Evolutionary conservation across 2,888 invertebrate species (phyloP).

Genomic region (Rhabditophanes sp.): DNA sequence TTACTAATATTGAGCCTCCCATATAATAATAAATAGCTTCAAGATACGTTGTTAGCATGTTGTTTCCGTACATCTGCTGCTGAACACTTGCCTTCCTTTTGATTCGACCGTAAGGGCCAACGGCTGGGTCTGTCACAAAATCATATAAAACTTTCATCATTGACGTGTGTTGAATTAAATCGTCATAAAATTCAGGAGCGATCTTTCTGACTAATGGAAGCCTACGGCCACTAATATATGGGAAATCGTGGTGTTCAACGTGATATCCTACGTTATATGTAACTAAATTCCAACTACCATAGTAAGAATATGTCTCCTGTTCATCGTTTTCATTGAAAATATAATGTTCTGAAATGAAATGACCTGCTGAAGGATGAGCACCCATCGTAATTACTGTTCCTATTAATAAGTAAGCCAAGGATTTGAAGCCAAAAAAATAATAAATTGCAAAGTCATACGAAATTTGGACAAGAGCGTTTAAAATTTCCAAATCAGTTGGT

Average conservation of each 20-base stretch:
- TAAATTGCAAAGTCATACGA: conserved; percentile 64
- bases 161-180: conserved; percentile 77
- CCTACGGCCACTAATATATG: conserved; percentile 14
- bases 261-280: conserved; percentile 93
- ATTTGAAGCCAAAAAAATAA: conserved; percentile 54
- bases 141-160: conserved; percentile 69
- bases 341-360: conserved; percentile 93
- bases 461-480: conserved; percentile 67
- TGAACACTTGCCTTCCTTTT: conserved; percentile 48
- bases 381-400: conserved; percentile 52
- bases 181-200: conserved; percentile 82
- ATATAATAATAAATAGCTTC: conserved; percentile 26
- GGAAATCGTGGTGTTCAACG: conserved; percentile 16
- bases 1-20: too few species aligned
- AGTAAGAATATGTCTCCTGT: conserved; percentile 90
- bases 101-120: conserved; percentile 85
- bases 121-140: conserved; percentile 80
- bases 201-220: conserved; percentile 52
- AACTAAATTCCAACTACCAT: conserved; percentile 79
- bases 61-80: conserved; percentile 23
- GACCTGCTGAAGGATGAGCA: conserved; percentile 60
- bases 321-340: conserved; percentile 59
- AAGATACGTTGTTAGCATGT: conserved; percentile 18
- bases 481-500: conserved; percentile 61
- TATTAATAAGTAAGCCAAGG: conserved; percentile 63